Conservation (phyloP, 2,113 vertebrate genomes). For the Panurus biarmicus region DNA sequence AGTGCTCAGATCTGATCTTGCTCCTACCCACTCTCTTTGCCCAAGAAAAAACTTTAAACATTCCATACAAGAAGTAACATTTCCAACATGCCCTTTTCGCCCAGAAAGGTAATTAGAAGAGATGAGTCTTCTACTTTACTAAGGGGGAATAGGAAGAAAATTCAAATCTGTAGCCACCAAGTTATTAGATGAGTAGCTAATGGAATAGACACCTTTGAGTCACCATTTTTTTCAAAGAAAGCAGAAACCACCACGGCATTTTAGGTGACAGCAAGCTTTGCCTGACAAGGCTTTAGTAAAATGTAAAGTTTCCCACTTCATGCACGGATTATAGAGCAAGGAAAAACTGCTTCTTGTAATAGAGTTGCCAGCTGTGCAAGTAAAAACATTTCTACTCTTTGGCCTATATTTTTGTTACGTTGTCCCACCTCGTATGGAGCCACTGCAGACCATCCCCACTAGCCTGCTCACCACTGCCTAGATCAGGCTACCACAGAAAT, state of each 20-base stretch:
- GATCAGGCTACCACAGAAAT: neutral
- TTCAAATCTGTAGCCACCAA: neutral
- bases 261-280: neutral
- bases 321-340: neutral
- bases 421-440: neutral
- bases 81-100: neutral
- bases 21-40: neutral
- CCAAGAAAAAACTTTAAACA: neutral
- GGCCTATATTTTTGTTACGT: neutral
- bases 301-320: neutral
- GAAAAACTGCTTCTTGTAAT: neutral
- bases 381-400: neutral
- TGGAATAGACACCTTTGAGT: neutral
- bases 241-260: neutral
- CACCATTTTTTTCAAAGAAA: neutral
- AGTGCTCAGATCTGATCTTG: neutral
- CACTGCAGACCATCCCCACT: neutral
- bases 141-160: neutral
- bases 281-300: neutral
- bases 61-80: neutral
- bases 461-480: neutral
- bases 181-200: neutral
- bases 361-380: neutral
- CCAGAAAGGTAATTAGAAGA: neutral
- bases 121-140: neutral